These are phyloP conservation scores for Oreochromis spilurus DNA, from an alignment of 2,113 vertebrate species.

Conservation along the genomic window DNA sequence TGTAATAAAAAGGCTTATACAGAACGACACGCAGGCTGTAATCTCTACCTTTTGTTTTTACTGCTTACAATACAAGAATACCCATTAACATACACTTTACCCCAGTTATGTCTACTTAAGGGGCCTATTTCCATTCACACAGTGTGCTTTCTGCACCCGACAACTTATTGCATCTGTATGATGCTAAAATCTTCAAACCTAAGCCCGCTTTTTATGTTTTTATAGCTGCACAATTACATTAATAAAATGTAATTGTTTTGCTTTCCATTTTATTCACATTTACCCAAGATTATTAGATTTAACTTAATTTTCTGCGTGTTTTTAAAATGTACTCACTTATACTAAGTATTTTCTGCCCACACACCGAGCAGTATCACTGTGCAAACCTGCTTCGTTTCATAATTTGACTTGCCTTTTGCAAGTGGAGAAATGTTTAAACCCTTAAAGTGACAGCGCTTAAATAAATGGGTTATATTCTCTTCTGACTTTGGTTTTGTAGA, in stretches of 20 bases:
- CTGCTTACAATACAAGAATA: not conserved
- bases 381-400: not conserved
- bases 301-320: not conserved
- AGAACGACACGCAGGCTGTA: not conserved
- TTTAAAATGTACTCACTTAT: not conserved
- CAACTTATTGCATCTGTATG: not conserved
- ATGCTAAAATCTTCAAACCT: not conserved
- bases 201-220: not conserved
- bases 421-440: not conserved
- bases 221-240: not conserved
- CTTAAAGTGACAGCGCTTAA: not conserved
- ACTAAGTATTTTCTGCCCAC: not conserved
- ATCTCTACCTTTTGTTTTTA: not conserved
- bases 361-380: not conserved
- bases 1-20: not conserved
- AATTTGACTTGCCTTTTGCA: not conserved
- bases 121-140: not conserved
- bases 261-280: not conserved
- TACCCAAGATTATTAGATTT: not conserved
- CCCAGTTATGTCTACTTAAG: not conserved
- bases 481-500: not conserved
- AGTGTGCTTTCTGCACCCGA: not conserved
- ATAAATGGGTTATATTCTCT: not conserved
- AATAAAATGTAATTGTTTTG: not conserved
- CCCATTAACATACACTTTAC: not conserved